Base-by-base conservation (phyloP, 2,888 invertebrate species). In the Hyalella azteca region DNA sequence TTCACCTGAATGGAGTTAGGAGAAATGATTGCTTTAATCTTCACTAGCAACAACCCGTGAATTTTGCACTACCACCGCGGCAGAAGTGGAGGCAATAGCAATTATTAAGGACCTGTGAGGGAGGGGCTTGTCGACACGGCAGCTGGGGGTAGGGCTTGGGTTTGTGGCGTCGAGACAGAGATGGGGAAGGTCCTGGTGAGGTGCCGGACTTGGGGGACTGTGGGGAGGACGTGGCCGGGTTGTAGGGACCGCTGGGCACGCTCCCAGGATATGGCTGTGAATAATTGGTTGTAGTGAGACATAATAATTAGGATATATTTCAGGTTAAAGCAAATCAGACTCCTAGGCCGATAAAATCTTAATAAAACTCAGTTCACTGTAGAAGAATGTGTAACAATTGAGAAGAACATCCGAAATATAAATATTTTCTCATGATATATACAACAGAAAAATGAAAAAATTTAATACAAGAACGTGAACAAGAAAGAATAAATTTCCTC, bases 161-260 rank as follows among this genome's bases (percentile, higher is more conserved):
- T 39, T 75, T 75, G 26, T 75, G 75, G 5, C 75, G 41, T 15
- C 75, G 40, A 3, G 75, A 75, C 22, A 75, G 45, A 7, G 75
- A 75, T 22, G 75, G 75, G 29, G 75, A 75, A 3, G 75, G 75
- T 26, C 75, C 75, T 1, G 75, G 75, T n/a, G 75, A 75, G 9
- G 75, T 75, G 45, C 75, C 75, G 5, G 75, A 75, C 75, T 75
- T 40, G 26, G 75, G 75, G 13, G 41, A 45, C 45, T 75, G 75
- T 5, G 75, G 75, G 75, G 75, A 75, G 40, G 75, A 75, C 45
- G 75, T 75, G 41, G 45, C 75, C 22, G 75, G 75, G 29, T 39
- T 26, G 36, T 75, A 45, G 3, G 75, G 75, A 19, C 75, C 75
- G 45, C 45, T 75, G 0, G 75, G 40, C 9, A 75, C 40, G 36